phyloP scores from a whole-genome alignment of 2,113 vertebrate genomes.

The Oncorhynchus nerka region DNA sequence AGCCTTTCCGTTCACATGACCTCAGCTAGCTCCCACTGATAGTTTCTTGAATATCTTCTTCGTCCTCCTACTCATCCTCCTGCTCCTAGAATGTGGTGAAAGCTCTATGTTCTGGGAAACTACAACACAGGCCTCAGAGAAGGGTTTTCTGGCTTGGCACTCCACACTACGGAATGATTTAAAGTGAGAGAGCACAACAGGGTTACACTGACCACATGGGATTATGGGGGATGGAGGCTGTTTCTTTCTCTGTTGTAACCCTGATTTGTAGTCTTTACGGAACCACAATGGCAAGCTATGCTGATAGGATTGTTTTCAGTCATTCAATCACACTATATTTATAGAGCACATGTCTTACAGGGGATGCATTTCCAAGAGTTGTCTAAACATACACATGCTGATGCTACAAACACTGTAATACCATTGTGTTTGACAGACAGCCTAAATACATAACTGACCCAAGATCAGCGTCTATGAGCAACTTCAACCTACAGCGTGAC shows the following conservation, averaged over 20 bases:
- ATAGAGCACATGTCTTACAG: too few relatives aligned
- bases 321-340: too few relatives aligned
- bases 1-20: slow-evolving; percentile 65
- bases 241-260: neutral
- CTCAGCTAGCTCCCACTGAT: slow-evolving; percentile 19
- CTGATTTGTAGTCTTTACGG: neutral
- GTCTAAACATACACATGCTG: too few relatives aligned
- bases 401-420: too few relatives aligned
- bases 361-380: too few relatives aligned
- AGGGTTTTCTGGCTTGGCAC: neutral
- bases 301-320: too few relatives aligned
- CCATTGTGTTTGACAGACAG: too few relatives aligned
- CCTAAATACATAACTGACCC: too few relatives aligned
- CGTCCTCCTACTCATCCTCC: slow-evolving; percentile 26
- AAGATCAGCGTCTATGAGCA: too few relatives aligned
- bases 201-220: neutral
- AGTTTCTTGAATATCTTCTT: slow-evolving; percentile 12
- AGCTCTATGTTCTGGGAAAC: slow-evolving; percentile 16
- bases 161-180: neutral
- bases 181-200: neutral
- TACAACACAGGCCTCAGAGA: neutral
- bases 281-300: neutral
- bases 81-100: slow-evolving; percentile 12
- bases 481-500: too few relatives aligned
- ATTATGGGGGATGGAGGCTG: neutral